Evolutionary conservation across 1,140 invertebrate species (phyloP), one percentile per base, ranked within the genome.

Genomic region (Drosophila bocqueti): DNA sequence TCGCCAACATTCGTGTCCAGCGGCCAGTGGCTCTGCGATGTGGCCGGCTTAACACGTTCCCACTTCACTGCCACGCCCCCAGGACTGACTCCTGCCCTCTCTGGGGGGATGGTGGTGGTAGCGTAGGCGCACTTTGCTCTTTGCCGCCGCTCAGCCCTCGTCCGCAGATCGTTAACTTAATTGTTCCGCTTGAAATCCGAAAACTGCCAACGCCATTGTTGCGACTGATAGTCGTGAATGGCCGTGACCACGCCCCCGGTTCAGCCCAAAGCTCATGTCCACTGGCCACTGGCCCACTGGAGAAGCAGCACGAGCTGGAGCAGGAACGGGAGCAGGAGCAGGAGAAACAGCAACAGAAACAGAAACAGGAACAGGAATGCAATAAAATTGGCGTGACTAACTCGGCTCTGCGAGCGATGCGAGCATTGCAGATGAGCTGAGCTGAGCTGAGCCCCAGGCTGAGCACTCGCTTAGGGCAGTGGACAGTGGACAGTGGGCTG

Each of bases 121-220:
- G 79, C 69, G 83, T 79, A 83, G 79, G 71, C 75, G 68, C 79
- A 69, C 83, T 87, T 85, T 77, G 81, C 77, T 84, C 83, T 77
- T 79, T 77, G 81, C 69, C 81, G 79, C 78, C 81, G 79, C 78
- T 81, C 68, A 45, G 47, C 78, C 40, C 47, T 65, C 82, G 79
- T 86, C 83, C 79, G 83, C 84, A 89, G 81, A 90, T 89, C 81
- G 84, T 89, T 89, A 89, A 89, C 84, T 89, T 89, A 89, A 89
- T 89, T 89, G 84, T 89, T 89, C 77, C 84, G 84, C 84, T 90
- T 81, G 84, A 89, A 89, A 89, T 89, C 46, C 85, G 73, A 90
- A 90, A 89, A 81, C 84, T 81, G 85, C 76, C 76, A 87, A 50
- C 77, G 76, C 80, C 84, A 83, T 87, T 87, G 84, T 87, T 89